Evolutionary conservation across 2,888 invertebrate species (phyloP).

Genomic region (Phaedon cochleariae): DNA sequence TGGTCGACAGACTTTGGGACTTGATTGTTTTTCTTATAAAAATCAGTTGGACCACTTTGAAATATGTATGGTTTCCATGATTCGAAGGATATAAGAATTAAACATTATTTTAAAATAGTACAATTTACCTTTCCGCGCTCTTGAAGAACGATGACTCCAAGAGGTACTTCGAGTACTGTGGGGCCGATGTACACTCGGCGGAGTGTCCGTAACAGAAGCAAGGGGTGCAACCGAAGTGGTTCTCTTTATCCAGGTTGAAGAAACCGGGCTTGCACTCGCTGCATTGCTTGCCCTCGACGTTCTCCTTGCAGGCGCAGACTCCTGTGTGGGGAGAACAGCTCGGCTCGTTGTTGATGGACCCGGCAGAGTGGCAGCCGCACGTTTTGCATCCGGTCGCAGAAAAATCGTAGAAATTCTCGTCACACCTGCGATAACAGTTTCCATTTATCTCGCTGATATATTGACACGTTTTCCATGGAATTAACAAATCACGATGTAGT

Average conservation of each 20-base stretch:
- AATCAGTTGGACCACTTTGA: too few relatives aligned
- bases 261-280: conserved; percentile 94
- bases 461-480: too few relatives aligned
- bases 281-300: conserved; percentile 95
- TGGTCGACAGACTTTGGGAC: too few relatives aligned
- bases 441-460: too few relatives aligned
- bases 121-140: conserved; percentile 84
- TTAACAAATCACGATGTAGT: too few relatives aligned
- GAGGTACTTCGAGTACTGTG: conserved; percentile 58
- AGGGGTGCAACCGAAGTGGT: conserved; percentile 96
- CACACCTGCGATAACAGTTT: conserved; percentile 63
- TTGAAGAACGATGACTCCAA: conserved; percentile 87
- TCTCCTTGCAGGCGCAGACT: conserved; percentile 84
- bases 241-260: conserved; percentile 85
- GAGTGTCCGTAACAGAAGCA: conserved; percentile 99
- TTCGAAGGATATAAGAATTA: too few relatives aligned
- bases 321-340: conserved; percentile 87
- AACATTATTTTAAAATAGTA: too few relatives aligned
- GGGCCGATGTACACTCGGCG: conserved; percentile 86
- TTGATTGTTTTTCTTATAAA: too few relatives aligned
- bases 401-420: conserved; percentile 89
- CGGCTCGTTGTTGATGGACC: conserved; percentile 83
- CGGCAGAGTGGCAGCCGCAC: conserved; percentile 88
- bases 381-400: conserved; percentile 89
- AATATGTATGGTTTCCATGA: too few relatives aligned